Percentiles rank a stretch among this genome's conserved stretches.
These are phyloP conservation scores for Papilio helenus DNA, from an alignment of 1,140 invertebrate species.

Conservation along the genomic window DNA sequence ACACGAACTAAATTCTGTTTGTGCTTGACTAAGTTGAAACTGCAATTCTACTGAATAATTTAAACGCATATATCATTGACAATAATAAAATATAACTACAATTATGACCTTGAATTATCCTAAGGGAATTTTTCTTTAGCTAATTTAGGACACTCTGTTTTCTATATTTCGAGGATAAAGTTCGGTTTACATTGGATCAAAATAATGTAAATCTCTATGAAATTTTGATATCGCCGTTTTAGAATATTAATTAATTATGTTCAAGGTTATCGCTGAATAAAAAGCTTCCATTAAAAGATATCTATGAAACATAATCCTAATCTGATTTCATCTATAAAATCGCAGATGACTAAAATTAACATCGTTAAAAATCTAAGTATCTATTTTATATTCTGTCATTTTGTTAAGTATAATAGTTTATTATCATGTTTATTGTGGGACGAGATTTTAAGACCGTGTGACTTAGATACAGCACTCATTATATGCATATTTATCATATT, in stretches of 20 bases:
- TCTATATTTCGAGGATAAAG: too few relatives aligned
- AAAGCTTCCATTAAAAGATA: neutral
- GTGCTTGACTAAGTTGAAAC: neutral
- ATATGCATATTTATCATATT: neutral
- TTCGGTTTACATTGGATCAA: too few relatives aligned
- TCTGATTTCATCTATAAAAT: neutral
- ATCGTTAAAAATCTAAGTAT: neutral
- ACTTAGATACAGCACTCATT: neutral
- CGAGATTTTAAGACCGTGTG: neutral
- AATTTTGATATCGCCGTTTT: neutral
- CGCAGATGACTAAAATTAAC: neutral
- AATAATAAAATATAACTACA: too few relatives aligned
- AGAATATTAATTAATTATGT: neutral
- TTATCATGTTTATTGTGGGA: neutral
- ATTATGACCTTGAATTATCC: too few relatives aligned
- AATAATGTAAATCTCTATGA: neutral
- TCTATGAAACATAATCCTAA: neutral
- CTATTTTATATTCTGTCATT: neutral
- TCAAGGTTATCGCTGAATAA: neutral
- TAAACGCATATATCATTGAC: neutral
- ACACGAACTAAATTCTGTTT: neutral
- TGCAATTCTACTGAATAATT: neutral
- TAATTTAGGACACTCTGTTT: too few relatives aligned
- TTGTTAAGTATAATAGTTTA: neutral
- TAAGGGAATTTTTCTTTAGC: too few relatives aligned